A percentile compares a stretch with the other conserved stretches of the same genome.
Conservation (phyloP, 1,140 invertebrate species). For the Myzus persicae region DNA sequence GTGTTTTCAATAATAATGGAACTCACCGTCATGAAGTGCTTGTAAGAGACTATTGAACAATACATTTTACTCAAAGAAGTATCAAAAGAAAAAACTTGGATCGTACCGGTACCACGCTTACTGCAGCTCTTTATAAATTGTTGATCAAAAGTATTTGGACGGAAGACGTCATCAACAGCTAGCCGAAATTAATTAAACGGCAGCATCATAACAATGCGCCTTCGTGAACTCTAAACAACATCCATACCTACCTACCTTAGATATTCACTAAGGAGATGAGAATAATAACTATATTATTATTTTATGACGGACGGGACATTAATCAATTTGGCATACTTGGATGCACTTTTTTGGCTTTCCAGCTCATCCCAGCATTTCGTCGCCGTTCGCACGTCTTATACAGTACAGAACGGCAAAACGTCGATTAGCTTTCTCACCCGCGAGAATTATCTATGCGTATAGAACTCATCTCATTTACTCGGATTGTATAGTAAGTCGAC, state of each 20-base stretch:
- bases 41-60: background rate
- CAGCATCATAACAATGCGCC: background rate
- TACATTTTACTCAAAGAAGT: background rate
- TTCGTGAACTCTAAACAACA: background rate
- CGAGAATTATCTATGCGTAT: background rate
- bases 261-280: background rate
- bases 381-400: background rate
- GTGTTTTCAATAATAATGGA: background rate
- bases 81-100: background rate
- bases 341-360: background rate
- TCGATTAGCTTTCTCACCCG: constrained; percentile 1
- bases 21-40: background rate
- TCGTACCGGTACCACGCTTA: background rate
- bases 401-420: background rate
- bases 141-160: constrained; percentile 20
- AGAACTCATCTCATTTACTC: background rate
- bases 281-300: constrained; percentile 14
- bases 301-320: background rate
- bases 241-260: background rate
- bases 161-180: constrained; percentile 15
- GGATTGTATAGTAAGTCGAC: background rate
- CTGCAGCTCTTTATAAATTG: background rate
- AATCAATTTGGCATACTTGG: background rate
- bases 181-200: constrained; percentile 21
- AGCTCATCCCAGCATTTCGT: background rate